phyloP scores from a whole-genome alignment of 1,140 invertebrate genomes.

The Drosophila repletoides region DNA sequence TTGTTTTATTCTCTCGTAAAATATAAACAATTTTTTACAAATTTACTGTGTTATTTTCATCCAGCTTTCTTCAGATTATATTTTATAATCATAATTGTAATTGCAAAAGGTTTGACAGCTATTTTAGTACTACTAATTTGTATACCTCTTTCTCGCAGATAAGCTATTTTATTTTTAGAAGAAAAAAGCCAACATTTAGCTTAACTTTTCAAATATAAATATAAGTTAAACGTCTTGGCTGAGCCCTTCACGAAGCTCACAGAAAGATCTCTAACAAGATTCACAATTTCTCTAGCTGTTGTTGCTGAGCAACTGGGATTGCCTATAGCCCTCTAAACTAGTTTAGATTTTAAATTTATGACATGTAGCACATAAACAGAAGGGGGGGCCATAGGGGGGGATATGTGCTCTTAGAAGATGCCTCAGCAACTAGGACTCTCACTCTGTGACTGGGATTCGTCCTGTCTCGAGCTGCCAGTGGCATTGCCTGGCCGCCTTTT shows the following conservation, averaged over 20 bases:
- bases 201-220: too few species aligned
- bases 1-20: too few species aligned
- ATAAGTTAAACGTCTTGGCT: not conserved
- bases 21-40: too few species aligned
- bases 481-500: conserved; percentile 44
- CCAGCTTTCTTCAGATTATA: too few species aligned
- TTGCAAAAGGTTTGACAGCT: too few species aligned
- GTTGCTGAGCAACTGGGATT: not conserved
- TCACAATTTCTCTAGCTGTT: conserved; percentile 4
- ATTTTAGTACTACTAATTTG: too few species aligned
- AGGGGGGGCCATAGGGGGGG: not conserved
- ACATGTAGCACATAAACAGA: not conserved
- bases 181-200: too few species aligned
- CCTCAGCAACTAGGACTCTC: conserved; percentile 1
- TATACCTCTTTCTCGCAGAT: too few species aligned
- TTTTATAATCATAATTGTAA: too few species aligned
- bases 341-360: conserved; percentile 38
- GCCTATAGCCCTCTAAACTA: conserved; percentile 15
- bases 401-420: conserved; percentile 9
- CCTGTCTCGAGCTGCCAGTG: conserved; percentile 44
- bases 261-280: conserved; percentile 1
- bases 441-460: conserved; percentile 19
- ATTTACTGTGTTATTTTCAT: too few species aligned
- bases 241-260: not conserved
- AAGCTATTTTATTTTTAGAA: too few species aligned